These are phyloP conservation scores for Microctenopoma steveboyesi DNA, from an alignment of 2,797 vertebrate genomes.

Conservation along the genomic window DNA sequence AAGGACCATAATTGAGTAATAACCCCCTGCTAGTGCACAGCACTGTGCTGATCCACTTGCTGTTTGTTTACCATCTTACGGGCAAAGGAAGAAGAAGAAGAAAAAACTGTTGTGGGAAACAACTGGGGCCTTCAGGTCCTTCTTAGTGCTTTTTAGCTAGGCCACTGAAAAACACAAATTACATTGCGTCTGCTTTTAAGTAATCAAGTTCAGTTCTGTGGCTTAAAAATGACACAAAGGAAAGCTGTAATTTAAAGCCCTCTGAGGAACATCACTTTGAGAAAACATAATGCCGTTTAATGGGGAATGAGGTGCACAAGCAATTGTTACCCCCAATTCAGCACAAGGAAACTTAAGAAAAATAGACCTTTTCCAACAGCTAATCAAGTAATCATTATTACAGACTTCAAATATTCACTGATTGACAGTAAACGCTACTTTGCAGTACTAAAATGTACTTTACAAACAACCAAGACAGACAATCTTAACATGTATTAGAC, in stretches of 20 bases:
- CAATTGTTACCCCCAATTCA: conserved; percentile 47
- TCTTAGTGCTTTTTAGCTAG: conserved; percentile 5
- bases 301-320: conserved; percentile 21
- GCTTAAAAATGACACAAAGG: conserved; percentile 29
- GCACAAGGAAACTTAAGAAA: conserved; percentile 23
- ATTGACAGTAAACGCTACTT: conserved; percentile 41
- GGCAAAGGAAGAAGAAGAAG: conserved; percentile 18
- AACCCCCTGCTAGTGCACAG: conserved; percentile 2
- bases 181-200: conserved; percentile 19
- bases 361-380: conserved; percentile 12
- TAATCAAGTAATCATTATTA: conserved; percentile 48
- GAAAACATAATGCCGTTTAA: conserved; percentile 19
- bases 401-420: conserved; percentile 35
- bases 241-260: conserved; percentile 22
- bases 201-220: conserved; percentile 14
- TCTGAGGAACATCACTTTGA: not conserved
- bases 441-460: conserved; percentile 15
- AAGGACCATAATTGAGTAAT: conserved; percentile 52
- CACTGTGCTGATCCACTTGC: conserved; percentile 19
- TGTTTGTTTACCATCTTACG: conserved; percentile 27
- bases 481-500: not conserved
- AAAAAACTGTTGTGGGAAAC: not conserved
- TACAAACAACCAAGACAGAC: conserved; percentile 13
- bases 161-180: conserved; percentile 11
- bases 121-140: conserved; percentile 11